These are phyloP conservation scores for Montifringilla adamsi DNA, from an alignment of 2,113 vertebrate genomes.

Conservation along the genomic window DNA sequence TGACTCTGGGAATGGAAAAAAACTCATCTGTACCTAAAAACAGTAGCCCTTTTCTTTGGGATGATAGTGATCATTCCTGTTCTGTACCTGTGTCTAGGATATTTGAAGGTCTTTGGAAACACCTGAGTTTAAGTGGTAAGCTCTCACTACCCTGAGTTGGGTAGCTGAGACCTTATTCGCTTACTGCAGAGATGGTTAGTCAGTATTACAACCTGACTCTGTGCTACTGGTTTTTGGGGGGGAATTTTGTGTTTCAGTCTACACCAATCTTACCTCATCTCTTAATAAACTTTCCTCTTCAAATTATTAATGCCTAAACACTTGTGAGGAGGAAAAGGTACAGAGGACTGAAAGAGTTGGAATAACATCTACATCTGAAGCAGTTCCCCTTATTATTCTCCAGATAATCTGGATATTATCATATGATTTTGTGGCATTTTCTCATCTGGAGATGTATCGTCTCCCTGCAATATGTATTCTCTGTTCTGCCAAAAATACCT, in stretches of 20 bases:
- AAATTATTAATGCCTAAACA: not conserved
- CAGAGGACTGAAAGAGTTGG: not conserved
- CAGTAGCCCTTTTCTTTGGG: not conserved
- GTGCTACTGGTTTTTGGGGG: not conserved
- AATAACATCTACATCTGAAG: not conserved
- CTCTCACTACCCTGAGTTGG: too few relatives aligned
- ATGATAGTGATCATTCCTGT: not conserved
- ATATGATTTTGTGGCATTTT: not conserved
- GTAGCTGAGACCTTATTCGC: not conserved
- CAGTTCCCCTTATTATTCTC: not conserved
- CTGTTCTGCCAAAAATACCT: not conserved
- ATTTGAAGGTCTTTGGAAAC: not conserved
- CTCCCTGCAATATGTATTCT: not conserved
- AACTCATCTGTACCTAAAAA: not conserved
- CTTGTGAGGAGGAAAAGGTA: not conserved
- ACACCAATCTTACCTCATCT: not conserved
- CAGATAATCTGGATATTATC: not conserved
- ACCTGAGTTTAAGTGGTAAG: not conserved
- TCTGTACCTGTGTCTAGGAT: not conserved
- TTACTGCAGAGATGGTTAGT: not conserved
- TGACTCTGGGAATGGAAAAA: not conserved
- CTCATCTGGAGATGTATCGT: not conserved
- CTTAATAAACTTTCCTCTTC: not conserved
- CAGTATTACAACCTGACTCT: not conserved
- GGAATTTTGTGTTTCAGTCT: not conserved